Evolutionary conservation across 30 jellyfish, hydroid and myxozoan genomes (phyloP).

Genomic region (Morbakka virulenta): DNA sequence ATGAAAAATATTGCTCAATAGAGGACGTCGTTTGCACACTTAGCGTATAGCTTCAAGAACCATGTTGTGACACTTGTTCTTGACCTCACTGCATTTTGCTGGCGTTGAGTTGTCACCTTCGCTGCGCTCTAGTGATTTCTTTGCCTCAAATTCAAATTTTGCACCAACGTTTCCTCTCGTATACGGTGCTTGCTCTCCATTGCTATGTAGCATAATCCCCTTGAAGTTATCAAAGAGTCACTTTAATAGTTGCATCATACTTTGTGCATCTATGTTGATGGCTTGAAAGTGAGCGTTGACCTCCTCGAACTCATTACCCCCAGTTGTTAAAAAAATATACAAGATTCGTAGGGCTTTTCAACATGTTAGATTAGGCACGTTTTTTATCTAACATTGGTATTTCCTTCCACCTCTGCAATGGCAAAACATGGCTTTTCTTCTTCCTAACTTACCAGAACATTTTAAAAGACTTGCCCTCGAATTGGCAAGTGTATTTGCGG

Average conservation of each 20-base stretch:
- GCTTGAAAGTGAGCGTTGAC: slow-evolving; percentile 54
- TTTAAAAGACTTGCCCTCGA: slow-evolving; percentile 50
- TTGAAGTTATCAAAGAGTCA: slow-evolving; percentile 8
- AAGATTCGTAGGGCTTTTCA: slow-evolving; percentile 29
- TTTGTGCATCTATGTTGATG: slow-evolving; percentile 42
- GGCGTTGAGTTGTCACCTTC: not conserved
- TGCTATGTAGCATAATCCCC: not conserved
- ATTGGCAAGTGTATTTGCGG: slow-evolving; percentile 38
- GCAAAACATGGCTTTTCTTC: slow-evolving; percentile 43
- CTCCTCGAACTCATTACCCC: slow-evolving; percentile 46
- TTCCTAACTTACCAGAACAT: slow-evolving; percentile 42
- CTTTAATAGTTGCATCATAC: not conserved
- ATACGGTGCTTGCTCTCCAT: slow-evolving; percentile 5
- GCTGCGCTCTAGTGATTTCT: not conserved
- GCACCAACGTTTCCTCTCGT: slow-evolving; percentile 49
- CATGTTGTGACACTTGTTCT: slow-evolving; percentile 6
- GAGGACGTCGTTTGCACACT: slow-evolving; percentile 17
- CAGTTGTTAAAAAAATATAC: slow-evolving; percentile 32
- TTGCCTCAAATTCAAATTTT: slow-evolving; percentile 35
- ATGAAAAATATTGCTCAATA: slow-evolving; percentile 4
- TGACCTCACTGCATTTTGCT: not conserved
- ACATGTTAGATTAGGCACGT: slow-evolving; percentile 36
- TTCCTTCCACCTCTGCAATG: slow-evolving; percentile 9
- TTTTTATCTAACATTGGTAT: slow-evolving; percentile 27
- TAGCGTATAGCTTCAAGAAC: slow-evolving; percentile 32